These are phyloP conservation scores for Okapia johnstoni DNA, from an alignment of 2,113 vertebrate species.

Conservation along the genomic window DNA sequence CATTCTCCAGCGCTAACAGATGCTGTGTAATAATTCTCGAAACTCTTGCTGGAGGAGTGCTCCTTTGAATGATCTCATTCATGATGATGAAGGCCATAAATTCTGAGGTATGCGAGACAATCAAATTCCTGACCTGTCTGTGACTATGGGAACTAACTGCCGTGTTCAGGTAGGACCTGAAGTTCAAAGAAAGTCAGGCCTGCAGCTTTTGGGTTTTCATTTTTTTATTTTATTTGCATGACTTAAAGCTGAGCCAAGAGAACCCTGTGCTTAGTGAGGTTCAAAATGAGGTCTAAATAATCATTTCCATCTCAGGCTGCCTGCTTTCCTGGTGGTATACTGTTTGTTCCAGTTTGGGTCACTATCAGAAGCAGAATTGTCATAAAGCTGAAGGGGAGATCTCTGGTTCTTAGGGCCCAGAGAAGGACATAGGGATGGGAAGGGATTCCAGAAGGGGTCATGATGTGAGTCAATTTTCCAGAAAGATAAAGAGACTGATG, in stretches of 20 bases:
- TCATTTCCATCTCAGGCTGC: neutral
- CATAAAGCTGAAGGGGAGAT: neutral
- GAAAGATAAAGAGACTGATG: neutral
- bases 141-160: constrained; percentile 16
- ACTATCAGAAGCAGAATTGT: neutral
- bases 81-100: constrained; percentile 46
- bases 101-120: constrained; percentile 48
- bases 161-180: neutral
- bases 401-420: neutral
- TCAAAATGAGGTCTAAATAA: neutral
- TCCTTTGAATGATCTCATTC: constrained; percentile 54
- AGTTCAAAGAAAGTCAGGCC: constrained; percentile 26
- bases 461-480: neutral
- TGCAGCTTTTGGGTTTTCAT: neutral
- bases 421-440: neutral
- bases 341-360: neutral
- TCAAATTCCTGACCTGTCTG: constrained; percentile 41
- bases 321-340: neutral
- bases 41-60: constrained; percentile 10
- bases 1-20: neutral
- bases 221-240: neutral
- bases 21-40: constrained; percentile 7
- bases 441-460: neutral
- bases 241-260: neutral
- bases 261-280: neutral